Evolutionary conservation across 1,140 invertebrate genomes (phyloP).

Genomic region (Daktulosphaira vitifoliae): DNA sequence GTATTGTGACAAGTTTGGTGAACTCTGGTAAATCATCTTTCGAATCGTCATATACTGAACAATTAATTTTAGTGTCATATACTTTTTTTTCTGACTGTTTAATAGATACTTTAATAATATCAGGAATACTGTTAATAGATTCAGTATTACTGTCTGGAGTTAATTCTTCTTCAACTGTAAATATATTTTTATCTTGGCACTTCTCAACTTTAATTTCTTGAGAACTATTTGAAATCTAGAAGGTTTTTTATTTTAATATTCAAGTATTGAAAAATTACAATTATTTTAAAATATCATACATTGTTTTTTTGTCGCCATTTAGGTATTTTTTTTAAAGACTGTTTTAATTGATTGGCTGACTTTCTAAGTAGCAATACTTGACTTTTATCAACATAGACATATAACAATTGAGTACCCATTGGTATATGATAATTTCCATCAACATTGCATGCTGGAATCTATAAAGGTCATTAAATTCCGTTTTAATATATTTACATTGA

Average conservation of each 20-base stretch:
- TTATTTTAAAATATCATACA: background rate
- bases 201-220: background rate
- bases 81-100: background rate
- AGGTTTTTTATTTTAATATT: background rate
- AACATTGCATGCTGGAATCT: constrained; percentile 60
- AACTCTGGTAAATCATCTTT: constrained; percentile 11
- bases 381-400: constrained; percentile 59
- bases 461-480: constrained; percentile 13
- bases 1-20: constrained; percentile 18
- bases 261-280: background rate
- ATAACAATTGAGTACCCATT: constrained; percentile 63
- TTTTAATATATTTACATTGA: constrained; percentile 31
- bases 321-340: constrained; percentile 19
- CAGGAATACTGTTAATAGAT: constrained; percentile 28
- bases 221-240: background rate
- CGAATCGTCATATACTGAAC: background rate
- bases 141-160: constrained; percentile 28
- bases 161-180: constrained; percentile 20
- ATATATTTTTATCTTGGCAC: constrained; percentile 5
- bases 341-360: background rate
- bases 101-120: constrained; percentile 28
- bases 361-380: constrained; percentile 49
- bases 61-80: background rate
- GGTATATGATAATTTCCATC: constrained; percentile 58
- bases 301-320: constrained; percentile 27